Evolutionary conservation across 2,797 vertebrate species (phyloP).

Genomic region (Coregonus suidteri): DNA sequence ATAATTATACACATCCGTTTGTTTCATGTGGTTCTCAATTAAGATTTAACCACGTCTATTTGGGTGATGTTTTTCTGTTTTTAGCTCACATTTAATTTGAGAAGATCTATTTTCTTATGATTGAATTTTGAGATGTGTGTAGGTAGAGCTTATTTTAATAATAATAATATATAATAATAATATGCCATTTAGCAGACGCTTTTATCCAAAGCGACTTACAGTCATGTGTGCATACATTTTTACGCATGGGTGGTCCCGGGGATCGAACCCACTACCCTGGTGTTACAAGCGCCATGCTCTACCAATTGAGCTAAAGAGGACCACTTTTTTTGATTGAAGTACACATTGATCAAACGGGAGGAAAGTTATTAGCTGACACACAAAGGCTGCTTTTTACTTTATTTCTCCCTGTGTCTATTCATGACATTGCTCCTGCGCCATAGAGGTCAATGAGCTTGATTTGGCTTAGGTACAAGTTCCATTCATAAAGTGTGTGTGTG

Average conservation of each 20-base stretch:
- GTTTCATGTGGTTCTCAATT: neutral
- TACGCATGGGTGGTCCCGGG: too few species aligned
- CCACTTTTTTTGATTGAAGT: neutral
- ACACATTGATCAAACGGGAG: neutral
- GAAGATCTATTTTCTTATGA: neutral
- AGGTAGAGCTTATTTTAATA: neutral
- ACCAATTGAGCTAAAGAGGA: neutral
- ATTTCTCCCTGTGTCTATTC: neutral
- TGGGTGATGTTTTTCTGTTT: neutral
- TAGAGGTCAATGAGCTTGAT: constrained; percentile 37
- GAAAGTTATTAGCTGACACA: neutral
- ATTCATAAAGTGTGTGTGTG: constrained; percentile 51
- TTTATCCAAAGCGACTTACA: too few species aligned
- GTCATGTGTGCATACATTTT: too few species aligned
- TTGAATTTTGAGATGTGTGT: neutral
- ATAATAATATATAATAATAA: too few species aligned
- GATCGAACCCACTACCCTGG: too few species aligned
- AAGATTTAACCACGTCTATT: neutral
- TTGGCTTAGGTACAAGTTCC: constrained; percentile 45
- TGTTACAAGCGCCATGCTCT: too few species aligned
- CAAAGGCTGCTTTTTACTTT: neutral
- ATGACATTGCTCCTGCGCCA: constrained; percentile 16
- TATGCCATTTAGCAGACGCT: too few species aligned
- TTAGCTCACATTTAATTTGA: neutral
- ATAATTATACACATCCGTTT: too few species aligned